Conservation (phyloP, 2,888 invertebrate species). For the Bombylius major region DNA sequence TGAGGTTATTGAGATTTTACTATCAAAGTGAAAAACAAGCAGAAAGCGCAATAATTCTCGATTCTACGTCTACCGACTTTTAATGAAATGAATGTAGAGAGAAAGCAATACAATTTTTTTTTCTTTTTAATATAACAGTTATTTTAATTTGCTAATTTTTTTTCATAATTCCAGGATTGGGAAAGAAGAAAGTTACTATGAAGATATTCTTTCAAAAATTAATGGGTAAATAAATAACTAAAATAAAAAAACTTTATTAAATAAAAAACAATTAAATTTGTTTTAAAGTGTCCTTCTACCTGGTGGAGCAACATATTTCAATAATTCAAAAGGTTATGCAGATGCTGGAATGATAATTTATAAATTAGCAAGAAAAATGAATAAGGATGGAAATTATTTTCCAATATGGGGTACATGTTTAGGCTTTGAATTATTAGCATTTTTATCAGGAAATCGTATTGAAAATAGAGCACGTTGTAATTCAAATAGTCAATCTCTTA, state of each 20-base stretch:
- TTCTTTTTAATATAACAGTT: too few species aligned
- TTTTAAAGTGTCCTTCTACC: constrained; percentile 59
- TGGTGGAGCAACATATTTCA: constrained; percentile 65
- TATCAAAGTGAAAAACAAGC: too few species aligned
- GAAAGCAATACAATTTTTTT: too few species aligned
- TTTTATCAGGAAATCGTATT: constrained; percentile 41
- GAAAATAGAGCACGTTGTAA: constrained; percentile 52
- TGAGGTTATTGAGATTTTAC: too few species aligned
- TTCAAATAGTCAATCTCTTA: constrained; percentile 45
- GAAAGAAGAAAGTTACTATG: constrained; percentile 45
- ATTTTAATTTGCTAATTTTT: too few species aligned
- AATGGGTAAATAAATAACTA: constrained; percentile 47
- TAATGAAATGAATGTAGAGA: too few species aligned
- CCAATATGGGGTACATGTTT: constrained; percentile 83
- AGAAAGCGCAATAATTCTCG: too few species aligned
- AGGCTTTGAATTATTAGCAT: constrained; percentile 69
- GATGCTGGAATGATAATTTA: constrained; percentile 60
- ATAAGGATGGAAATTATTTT: constrained; percentile 55
- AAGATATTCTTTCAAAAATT: constrained; percentile 45
- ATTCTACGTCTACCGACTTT: too few species aligned
- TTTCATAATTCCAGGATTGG: constrained; percentile 43
- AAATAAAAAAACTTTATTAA: neutral
- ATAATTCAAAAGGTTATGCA: constrained; percentile 57
- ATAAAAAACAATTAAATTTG: neutral
- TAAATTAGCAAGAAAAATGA: constrained; percentile 52